These are phyloP conservation scores for Neoscelio sp. DNA, from an alignment of 2,888 invertebrate genomes.

Conservation along the genomic window DNA sequence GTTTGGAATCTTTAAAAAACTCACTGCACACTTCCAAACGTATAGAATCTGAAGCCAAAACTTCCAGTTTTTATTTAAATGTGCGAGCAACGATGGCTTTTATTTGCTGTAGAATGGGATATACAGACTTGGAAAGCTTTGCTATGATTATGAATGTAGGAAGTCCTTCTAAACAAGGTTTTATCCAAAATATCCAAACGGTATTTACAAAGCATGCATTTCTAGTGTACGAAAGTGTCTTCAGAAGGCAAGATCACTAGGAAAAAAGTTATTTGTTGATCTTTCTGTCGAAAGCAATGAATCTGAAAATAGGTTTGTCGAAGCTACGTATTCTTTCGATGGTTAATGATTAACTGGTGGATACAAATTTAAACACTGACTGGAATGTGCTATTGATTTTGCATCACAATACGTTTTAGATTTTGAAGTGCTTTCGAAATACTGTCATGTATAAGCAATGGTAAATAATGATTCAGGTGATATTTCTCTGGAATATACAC, in stretches of 20 bases:
- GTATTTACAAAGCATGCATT: background rate
- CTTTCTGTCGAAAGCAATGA: background rate
- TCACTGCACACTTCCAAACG: slow-evolving; percentile 1
- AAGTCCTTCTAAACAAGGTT: background rate
- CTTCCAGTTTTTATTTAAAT: slow-evolving; percentile 6
- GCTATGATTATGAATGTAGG: background rate
- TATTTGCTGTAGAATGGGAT: slow-evolving; percentile 7
- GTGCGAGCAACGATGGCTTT: slow-evolving; percentile 5
- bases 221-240: background rate
- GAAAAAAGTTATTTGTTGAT: background rate
- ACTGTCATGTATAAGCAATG: slow-evolving; percentile 12
- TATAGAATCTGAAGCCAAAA: background rate
- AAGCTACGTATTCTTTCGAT: slow-evolving; percentile 31
- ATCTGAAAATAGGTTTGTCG: slow-evolving; percentile 1
- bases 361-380: slow-evolving; percentile 5
- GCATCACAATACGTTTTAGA: slow-evolving; percentile 17
- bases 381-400: slow-evolving; percentile 24
- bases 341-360: slow-evolving; percentile 25
- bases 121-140: slow-evolving; percentile 16
- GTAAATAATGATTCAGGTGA: background rate
- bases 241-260: slow-evolving; percentile 4
- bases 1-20: background rate
- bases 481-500: background rate
- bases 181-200: background rate
- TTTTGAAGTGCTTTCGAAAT: slow-evolving; percentile 22